Evolutionary conservation across 1,140 invertebrate species (phyloP).

Genomic region (Cydia splendana): DNA sequence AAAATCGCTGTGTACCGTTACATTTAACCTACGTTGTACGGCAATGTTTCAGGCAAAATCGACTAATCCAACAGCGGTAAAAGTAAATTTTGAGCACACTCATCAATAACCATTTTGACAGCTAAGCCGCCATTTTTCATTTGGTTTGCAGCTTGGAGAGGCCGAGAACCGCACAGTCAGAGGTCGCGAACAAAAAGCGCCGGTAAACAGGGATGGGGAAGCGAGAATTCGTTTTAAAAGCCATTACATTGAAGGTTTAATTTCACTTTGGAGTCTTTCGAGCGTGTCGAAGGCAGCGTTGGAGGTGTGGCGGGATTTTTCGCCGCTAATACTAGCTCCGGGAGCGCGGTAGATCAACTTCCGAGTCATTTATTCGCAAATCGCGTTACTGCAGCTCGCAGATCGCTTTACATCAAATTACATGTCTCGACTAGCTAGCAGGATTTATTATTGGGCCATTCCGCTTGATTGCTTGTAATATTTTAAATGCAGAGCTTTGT

Average conservation of each 20-base stretch:
- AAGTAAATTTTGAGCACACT: conserved; percentile 63
- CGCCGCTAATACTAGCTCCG: conserved; percentile 49
- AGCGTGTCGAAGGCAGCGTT: conserved; percentile 58
- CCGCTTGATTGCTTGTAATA: conserved; percentile 20
- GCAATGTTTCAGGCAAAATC: conserved; percentile 32
- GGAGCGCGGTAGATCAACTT: conserved; percentile 71
- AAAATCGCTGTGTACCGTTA: conserved; percentile 28
- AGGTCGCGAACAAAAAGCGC: conserved; percentile 51
- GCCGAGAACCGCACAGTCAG: conserved; percentile 54
- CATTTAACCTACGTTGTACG: conserved; percentile 21
- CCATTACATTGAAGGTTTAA: conserved; percentile 62
- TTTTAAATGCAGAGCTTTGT: conserved; percentile 13
- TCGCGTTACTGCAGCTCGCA: conserved; percentile 76
- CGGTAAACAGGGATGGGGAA: conserved; percentile 47
- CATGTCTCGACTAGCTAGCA: conserved; percentile 58
- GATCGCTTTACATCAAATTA: conserved; percentile 75
- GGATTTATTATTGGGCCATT: conserved; percentile 33
- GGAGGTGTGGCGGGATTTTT: conserved; percentile 54
- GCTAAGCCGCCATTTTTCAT: conserved; percentile 72
- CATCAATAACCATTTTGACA: conserved; percentile 74
- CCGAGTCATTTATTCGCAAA: conserved; percentile 76
- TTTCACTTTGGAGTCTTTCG: conserved; percentile 48
- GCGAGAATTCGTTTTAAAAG: conserved; percentile 46
- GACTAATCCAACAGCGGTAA: conserved; percentile 63
- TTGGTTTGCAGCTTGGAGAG: conserved; percentile 54